These are phyloP conservation scores for Platynereis dumerilii DNA, from an alignment of 2,888 invertebrate genomes.

Conservation along the genomic window DNA sequence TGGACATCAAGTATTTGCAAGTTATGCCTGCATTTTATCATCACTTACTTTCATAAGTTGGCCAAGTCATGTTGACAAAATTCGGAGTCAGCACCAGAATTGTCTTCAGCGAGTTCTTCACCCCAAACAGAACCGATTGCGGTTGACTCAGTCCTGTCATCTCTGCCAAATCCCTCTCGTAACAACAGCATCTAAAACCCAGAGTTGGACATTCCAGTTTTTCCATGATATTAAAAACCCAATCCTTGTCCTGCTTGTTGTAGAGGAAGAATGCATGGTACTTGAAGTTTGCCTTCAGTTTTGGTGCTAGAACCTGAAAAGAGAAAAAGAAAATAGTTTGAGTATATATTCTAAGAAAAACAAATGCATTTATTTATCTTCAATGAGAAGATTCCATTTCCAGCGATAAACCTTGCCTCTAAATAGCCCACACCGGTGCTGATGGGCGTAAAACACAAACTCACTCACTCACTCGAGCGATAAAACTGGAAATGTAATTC, in stretches of 20 bases:
- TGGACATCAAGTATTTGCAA: too few species aligned
- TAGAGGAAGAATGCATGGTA: conserved; percentile 36
- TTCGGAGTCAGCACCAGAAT: conserved; percentile 33
- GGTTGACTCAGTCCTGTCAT: background rate
- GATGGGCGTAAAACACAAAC: too few species aligned
- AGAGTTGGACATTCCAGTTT: conserved; percentile 29
- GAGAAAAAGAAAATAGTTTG: background rate
- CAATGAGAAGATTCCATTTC: too few species aligned
- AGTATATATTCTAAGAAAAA: too few species aligned
- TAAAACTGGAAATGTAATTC: too few species aligned
- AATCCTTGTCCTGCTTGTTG: conserved; percentile 32
- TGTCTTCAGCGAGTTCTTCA: conserved; percentile 29
- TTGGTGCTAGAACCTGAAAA: conserved; percentile 26
- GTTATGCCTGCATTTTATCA: too few species aligned
- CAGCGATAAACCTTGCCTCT: too few species aligned
- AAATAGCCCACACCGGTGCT: too few species aligned
- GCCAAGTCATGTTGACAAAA: conserved; percentile 33
- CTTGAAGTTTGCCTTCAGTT: conserved; percentile 15
- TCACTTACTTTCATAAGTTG: conserved; percentile 17
- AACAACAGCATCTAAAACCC: conserved; percentile 34
- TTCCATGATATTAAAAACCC: conserved; percentile 33
- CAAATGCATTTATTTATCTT: too few species aligned
- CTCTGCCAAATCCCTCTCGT: conserved; percentile 24
- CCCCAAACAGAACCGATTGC: conserved; percentile 19
- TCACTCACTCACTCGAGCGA: too few species aligned